These are phyloP conservation scores for Conchocele bisecta DNA, from an alignment of 2,888 invertebrate genomes.

Conservation along the genomic window DNA sequence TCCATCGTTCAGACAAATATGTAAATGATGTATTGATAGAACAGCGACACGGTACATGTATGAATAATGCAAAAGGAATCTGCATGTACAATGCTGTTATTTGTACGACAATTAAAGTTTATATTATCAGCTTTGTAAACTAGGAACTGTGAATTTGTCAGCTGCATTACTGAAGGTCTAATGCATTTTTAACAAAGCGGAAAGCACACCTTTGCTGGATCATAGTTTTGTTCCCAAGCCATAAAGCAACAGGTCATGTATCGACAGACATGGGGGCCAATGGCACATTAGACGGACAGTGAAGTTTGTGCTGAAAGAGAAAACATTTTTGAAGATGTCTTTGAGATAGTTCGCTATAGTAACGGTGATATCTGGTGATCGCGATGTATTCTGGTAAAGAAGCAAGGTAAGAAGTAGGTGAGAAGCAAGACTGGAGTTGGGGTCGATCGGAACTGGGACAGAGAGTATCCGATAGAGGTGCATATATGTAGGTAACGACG, in stretches of 20 bases:
- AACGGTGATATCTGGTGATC: neutral
- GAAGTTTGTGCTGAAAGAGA: neutral
- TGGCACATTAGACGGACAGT: neutral
- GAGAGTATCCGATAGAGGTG: neutral
- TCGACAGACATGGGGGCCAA: neutral
- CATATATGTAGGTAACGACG: neutral
- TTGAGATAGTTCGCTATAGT: neutral
- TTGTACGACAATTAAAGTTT: neutral
- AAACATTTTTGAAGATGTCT: neutral
- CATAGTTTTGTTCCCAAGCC: neutral
- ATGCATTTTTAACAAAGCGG: constrained; percentile 1
- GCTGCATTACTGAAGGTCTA: neutral
- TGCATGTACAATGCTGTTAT: neutral
- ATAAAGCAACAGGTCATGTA: neutral
- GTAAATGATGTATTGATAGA: too few relatives aligned
- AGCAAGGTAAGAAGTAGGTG: too few relatives aligned
- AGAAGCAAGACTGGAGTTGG: neutral
- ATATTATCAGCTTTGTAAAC: constrained; percentile 5
- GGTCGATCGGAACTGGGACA: neutral
- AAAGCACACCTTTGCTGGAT: neutral
- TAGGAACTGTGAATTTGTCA: constrained; percentile 12
- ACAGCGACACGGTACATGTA: neutral
- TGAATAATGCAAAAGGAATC: neutral
- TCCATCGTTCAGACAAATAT: too few relatives aligned
- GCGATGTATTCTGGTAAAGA: neutral